Conservation (phyloP, 2,113 vertebrate genomes). For the Daubentonia madagascariensis region DNA sequence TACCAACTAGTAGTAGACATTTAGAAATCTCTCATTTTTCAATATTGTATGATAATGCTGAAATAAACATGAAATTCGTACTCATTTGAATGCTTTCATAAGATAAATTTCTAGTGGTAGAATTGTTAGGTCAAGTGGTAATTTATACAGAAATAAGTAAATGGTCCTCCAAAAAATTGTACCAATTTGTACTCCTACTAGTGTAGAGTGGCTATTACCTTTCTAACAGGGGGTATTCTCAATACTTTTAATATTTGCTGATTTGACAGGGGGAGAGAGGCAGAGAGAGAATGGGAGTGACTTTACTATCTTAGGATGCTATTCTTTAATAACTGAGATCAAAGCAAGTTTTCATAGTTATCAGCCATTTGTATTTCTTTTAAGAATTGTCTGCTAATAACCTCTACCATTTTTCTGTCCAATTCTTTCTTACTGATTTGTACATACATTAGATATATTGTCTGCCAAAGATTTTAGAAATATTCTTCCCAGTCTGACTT, state of each 20-base stretch:
- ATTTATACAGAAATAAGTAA: background rate
- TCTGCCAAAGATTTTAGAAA: background rate
- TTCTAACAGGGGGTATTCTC: background rate
- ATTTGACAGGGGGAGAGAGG: background rate
- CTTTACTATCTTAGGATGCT: background rate
- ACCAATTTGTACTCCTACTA: background rate
- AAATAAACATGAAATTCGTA: background rate
- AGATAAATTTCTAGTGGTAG: background rate
- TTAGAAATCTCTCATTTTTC: background rate
- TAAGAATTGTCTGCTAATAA: background rate
- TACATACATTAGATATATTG: background rate
- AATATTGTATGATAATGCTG: background rate
- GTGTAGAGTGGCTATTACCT: background rate
- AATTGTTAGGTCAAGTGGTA: background rate
- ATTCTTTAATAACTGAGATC: background rate
- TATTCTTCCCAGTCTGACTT: background rate
- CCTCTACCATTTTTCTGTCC: background rate
- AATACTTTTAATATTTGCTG: background rate
- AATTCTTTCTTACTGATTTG: background rate
- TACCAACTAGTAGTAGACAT: background rate
- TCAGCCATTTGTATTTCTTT: background rate
- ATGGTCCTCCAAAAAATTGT: background rate
- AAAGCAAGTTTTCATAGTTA: background rate
- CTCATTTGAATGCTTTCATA: background rate
- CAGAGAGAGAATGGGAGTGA: no score